These are phyloP conservation scores for Littorina saxatilis DNA, from an alignment of 1,140 invertebrate species.

Conservation along the genomic window DNA sequence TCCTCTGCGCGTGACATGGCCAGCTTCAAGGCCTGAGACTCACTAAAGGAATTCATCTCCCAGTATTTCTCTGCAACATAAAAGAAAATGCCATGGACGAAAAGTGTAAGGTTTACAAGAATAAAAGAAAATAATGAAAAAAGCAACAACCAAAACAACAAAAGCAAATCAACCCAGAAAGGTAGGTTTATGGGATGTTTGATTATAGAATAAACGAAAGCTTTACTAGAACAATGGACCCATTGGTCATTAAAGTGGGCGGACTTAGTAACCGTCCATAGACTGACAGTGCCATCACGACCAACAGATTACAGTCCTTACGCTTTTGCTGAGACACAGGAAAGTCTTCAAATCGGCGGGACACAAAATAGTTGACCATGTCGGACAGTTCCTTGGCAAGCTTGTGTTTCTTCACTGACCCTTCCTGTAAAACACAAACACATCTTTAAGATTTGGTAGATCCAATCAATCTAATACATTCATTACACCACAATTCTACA, in stretches of 20 bases:
- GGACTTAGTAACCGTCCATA: too few species aligned
- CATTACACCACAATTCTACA: too few species aligned
- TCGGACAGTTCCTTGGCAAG: constrained; percentile 73
- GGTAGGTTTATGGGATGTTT: too few species aligned
- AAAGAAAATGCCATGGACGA: too few species aligned
- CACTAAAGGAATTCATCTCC: constrained; percentile 77
- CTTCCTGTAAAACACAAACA: constrained; percentile 59
- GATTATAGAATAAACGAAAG: not conserved
- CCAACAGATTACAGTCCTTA: constrained; percentile 63
- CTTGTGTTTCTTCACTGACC: constrained; percentile 69
- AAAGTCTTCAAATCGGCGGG: constrained; percentile 73
- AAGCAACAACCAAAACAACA: too few species aligned
- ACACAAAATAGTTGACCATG: constrained; percentile 70
- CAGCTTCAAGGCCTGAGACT: constrained; percentile 75
- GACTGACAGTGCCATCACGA: too few species aligned
- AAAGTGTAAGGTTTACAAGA: too few species aligned
- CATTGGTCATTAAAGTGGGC: too few species aligned
- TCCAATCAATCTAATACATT: too few species aligned
- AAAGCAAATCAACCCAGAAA: not conserved
- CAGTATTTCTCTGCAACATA: constrained; percentile 68
- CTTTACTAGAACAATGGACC: too few species aligned
- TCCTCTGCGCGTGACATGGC: constrained; percentile 77
- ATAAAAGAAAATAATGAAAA: too few species aligned
- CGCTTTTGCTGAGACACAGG: constrained; percentile 64
- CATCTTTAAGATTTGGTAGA: too few species aligned